Base-by-base conservation (phyloP, 2,888 invertebrate genomes). In the Perithous albicinctus region DNA sequence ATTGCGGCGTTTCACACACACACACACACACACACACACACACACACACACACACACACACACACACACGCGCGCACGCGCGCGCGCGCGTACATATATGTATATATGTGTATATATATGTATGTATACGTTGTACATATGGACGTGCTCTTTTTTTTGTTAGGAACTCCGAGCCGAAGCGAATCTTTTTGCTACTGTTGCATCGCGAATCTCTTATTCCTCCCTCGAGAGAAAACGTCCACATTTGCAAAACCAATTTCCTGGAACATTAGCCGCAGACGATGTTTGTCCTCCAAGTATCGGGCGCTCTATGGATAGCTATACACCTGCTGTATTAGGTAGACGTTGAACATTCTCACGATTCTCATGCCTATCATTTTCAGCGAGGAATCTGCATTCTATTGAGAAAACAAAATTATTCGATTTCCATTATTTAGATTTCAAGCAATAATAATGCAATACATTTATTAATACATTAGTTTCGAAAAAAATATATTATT, bases 221-320 rank as follows among this genome's bases (percentile, higher is more conserved):
- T 91, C 91, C 88, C 89, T 85, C 82, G 91, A 89, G 90, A 85
- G 87, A 83, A 86, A 73, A 84, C 80, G 87, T 89, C 88, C 87
- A 87, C 89, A 88, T 89, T 89, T 89, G 89, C 87, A 87, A 88
- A 88, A 89, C 89, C 92, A 91, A 92, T 92, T 92, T 92, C 87
- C 89, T 91, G 91, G 90, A 91, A 91, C 92, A 92, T 92, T 92
- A 92, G 91, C 87, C 88, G 89, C 89, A 88, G 87, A 88, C 88
- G 87, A 85, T 87, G 87, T 84, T 89, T 85, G 43, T 59, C 75
- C 73, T 73, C 56, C 32, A 41, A 66, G 61, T 73, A 63, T 81
- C 80, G 72, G 51, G 18, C 72, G 66, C 12, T 29, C 38, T 15
- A 32, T 10, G 20, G 41, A 38, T 23, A 15, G 26, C 23, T 61